Evolutionary conservation across 2,888 invertebrate species (phyloP).

Genomic region (Cabera pusaria): DNA sequence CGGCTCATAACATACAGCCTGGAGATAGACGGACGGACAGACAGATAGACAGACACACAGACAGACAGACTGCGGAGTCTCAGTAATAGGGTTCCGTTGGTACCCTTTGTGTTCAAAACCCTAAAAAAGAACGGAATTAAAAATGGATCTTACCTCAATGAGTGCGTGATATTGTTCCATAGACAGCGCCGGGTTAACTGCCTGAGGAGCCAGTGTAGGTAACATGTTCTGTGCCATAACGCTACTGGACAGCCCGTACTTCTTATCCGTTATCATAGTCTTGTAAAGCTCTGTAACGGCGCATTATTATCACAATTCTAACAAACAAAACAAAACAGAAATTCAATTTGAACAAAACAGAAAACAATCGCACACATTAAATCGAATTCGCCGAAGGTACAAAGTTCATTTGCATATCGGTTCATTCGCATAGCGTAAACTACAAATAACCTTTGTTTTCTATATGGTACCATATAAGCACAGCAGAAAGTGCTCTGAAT

Average conservation of each 20-base stretch:
- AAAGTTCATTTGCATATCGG: constrained; percentile 11
- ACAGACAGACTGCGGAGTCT: too few relatives aligned
- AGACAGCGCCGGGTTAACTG: constrained; percentile 89
- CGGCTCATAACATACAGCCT: too few relatives aligned
- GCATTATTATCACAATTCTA: constrained; percentile 12
- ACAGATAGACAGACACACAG: too few relatives aligned
- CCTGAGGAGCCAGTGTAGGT: constrained; percentile 95
- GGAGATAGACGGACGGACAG: too few relatives aligned
- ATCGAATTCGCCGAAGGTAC: constrained; percentile 5
- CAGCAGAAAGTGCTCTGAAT: constrained; percentile 6
- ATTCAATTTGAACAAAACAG: too few relatives aligned
- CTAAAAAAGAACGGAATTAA: too few relatives aligned
- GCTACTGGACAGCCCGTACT: constrained; percentile 94
- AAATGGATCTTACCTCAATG: constrained; percentile 74
- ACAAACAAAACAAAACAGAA: neutral
- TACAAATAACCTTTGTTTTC: neutral
- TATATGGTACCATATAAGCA: constrained; percentile 18
- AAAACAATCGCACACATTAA: constrained; percentile 3
- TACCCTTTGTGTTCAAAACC: too few relatives aligned
- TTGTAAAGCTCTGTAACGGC: constrained; percentile 92
- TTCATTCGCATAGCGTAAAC: constrained; percentile 12
- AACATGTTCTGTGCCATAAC: constrained; percentile 97
- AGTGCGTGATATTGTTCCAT: constrained; percentile 64
- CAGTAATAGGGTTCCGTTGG: too few relatives aligned
- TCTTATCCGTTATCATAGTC: constrained; percentile 94